Conservation (phyloP, 1,140 invertebrate genomes). For the Lasioglossum albipes region DNA sequence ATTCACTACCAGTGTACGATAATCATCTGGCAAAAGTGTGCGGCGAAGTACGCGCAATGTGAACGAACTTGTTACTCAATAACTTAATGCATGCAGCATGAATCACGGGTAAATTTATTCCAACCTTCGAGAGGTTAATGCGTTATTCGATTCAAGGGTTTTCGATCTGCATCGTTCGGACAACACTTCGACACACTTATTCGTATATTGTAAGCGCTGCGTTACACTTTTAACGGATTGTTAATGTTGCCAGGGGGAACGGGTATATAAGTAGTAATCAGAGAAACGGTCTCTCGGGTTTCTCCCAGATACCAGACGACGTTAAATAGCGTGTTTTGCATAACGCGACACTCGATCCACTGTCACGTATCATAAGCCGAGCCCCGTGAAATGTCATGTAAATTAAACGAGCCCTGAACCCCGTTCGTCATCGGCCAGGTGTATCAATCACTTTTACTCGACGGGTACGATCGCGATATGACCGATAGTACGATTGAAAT, state of each 20-base stretch:
- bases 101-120: not conserved
- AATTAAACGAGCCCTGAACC: conserved; percentile 17
- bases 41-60: no score
- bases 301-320: conserved; percentile 9
- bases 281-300: not conserved
- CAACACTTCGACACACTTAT: not conserved
- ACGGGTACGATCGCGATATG: conserved; percentile 11
- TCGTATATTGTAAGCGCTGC: no score
- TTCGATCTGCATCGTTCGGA: not conserved
- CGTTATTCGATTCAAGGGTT: not conserved
- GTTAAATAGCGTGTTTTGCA: conserved; percentile 20
- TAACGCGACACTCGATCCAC: conserved; percentile 38
- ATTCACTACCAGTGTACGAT: no score
- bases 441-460: conserved; percentile 44
- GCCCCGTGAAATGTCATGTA: conserved; percentile 18
- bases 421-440: conserved; percentile 34
- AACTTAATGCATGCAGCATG: not conserved
- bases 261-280: not conserved
- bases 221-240: not conserved
- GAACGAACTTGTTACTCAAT: no score
- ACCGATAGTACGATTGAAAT: conserved; percentile 20
- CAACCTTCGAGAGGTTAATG: not conserved
- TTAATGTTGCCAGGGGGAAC: not conserved
- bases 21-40: no score
- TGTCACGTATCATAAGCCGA: conserved; percentile 31